Conservation (phyloP, 2,888 invertebrate species). For the Ophion obscuratus region DNA sequence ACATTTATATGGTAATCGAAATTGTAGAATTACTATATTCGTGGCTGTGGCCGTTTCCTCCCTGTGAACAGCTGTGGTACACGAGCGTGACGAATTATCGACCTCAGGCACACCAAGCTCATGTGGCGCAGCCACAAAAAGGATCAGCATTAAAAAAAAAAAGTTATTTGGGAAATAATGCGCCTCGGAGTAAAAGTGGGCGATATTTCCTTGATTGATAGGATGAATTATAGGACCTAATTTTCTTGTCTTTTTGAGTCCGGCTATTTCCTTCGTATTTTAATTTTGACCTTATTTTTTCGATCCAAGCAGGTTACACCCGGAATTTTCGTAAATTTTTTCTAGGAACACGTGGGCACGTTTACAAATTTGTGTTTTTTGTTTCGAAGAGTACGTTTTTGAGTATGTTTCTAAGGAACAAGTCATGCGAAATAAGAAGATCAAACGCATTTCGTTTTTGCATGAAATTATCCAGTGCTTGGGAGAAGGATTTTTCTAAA, state of each 20-base stretch:
- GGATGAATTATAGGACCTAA: conserved; percentile 54
- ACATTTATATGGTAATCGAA: conserved; percentile 55
- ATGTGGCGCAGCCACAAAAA: conserved; percentile 3
- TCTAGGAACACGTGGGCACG: no score
- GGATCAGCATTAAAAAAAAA: conserved; percentile 54
- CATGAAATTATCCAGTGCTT: no score
- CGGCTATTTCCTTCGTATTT: neutral
- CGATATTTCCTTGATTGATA: conserved; percentile 56
- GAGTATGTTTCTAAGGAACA: no score
- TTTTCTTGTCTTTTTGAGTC: neutral
- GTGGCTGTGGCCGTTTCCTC: conserved; percentile 50
- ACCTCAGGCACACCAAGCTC: conserved; percentile 37
- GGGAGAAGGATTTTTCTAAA: no score
- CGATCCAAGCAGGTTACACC: neutral
- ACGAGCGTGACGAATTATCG: conserved; percentile 67
- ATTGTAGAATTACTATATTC: conserved; percentile 51
- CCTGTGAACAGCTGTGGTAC: conserved; percentile 64
- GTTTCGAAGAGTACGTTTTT: no score
- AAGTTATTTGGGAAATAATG: conserved; percentile 36
- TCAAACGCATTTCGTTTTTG: no score
- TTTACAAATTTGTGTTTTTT: no score
- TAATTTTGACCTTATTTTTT: conserved; percentile 1
- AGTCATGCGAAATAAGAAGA: no score
- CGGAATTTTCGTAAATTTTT: no score
- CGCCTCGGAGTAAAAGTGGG: conserved; percentile 37